Evolutionary conservation across 2,888 invertebrate species (phyloP).

Genomic region (Megalurothrips usitatus): DNA sequence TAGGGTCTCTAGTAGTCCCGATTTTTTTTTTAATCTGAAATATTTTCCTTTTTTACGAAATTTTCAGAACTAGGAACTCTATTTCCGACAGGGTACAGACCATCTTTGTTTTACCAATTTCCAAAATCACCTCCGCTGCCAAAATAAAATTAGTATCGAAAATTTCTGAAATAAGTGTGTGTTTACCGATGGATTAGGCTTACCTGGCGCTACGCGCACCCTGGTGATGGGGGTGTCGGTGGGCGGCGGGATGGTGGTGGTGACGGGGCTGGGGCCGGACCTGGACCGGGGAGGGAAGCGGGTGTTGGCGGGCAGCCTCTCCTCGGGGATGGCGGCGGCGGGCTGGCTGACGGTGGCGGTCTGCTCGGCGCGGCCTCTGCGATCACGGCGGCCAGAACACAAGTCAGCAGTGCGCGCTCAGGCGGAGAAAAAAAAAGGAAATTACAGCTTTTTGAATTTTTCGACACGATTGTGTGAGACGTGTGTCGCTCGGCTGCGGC

Average conservation of each 20-base stretch:
- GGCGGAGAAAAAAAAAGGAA: background rate
- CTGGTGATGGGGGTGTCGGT: conserved; percentile 36
- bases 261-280: conserved; percentile 45
- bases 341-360: conserved; percentile 47
- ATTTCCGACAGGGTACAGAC: too few relatives aligned
- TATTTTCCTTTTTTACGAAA: background rate
- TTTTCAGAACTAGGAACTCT: background rate
- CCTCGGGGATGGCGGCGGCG: conserved; percentile 42
- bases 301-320: conserved; percentile 74
- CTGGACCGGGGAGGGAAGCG: conserved; percentile 67
- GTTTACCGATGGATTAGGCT: too few relatives aligned
- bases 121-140: too few relatives aligned
- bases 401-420: too few relatives aligned
- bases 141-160: too few relatives aligned
- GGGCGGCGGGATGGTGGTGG: conserved; percentile 46
- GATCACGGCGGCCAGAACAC: background rate
- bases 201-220: conserved; percentile 31
- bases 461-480: background rate
- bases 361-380: conserved; percentile 41
- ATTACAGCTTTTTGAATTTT: background rate
- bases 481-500: background rate
- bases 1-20: too few relatives aligned
- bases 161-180: too few relatives aligned
- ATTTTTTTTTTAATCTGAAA: too few relatives aligned
- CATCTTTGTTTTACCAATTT: too few relatives aligned